A percentile compares a stretch with the other conserved stretches of the same genome.
Evolutionary conservation across 2,113 vertebrate genomes (phyloP).

Genomic region (Brienomyrus brachyistius): DNA sequence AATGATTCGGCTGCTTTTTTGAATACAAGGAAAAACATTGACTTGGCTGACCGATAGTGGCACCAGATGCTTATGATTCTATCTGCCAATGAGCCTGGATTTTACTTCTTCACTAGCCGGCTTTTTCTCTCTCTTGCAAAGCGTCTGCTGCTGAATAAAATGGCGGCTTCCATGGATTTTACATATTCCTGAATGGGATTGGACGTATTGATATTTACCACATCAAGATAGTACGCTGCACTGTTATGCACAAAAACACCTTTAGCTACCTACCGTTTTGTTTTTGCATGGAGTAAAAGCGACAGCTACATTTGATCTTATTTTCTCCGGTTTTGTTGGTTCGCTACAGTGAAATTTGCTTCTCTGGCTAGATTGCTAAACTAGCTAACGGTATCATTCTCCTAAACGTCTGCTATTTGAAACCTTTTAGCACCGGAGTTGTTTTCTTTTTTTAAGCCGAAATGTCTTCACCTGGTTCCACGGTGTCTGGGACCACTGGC

Average conservation of each 20-base stretch:
- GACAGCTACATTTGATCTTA: not conserved
- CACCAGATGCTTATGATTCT: constrained; percentile 15
- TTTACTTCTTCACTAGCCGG: constrained; percentile 24
- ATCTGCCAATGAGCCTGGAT: not conserved
- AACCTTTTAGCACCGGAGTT: constrained; percentile 12
- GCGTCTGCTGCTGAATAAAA: constrained; percentile 44
- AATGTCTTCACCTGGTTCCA: constrained; percentile 29
- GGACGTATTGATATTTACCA: not conserved
- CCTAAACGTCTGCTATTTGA: not conserved
- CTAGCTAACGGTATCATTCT: not conserved
- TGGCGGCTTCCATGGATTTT: constrained; percentile 47
- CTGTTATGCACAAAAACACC: not conserved
- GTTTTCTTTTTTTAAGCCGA: constrained; percentile 31
- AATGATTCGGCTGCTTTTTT: not conserved
- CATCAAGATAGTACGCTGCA: not conserved
- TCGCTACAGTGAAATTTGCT: constrained; percentile 5
- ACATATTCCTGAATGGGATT: constrained; percentile 17
- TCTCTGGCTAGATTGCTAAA: not conserved
- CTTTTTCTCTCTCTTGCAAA: constrained; percentile 31
- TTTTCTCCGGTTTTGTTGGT: not conserved
- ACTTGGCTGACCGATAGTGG: constrained; percentile 16
- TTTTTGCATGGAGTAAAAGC: constrained; percentile 4
- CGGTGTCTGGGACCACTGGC: constrained; percentile 27
- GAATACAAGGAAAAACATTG: constrained; percentile 2
- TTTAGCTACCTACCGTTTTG: not conserved